Evolutionary conservation across 2,113 vertebrate species (phyloP).

Genomic region (Terrapene triunguis): DNA sequence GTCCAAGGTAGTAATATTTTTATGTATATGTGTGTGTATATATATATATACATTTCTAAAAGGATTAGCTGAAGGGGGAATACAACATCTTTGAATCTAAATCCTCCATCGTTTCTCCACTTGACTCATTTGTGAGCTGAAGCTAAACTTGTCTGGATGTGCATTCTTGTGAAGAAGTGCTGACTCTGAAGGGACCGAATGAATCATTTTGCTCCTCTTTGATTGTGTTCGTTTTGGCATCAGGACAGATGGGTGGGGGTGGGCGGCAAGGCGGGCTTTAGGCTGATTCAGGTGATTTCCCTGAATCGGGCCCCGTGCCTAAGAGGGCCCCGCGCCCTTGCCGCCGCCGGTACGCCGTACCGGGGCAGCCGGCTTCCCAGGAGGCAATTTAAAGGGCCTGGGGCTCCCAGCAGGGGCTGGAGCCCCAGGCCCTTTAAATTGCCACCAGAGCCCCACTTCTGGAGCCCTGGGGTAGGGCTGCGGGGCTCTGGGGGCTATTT

Average conservation of each 20-base stretch:
- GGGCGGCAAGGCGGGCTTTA: too few species aligned
- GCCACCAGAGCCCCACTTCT: too few species aligned
- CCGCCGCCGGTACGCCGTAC: too few species aligned
- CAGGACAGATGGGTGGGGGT: neutral
- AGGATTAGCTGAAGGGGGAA: neutral
- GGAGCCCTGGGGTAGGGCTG: too few species aligned
- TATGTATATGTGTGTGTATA: neutral
- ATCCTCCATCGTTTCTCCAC: neutral
- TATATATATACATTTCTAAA: neutral
- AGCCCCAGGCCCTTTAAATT: too few species aligned
- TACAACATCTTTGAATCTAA: neutral
- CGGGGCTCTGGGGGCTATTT: too few species aligned
- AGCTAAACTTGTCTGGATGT: neutral
- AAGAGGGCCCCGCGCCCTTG: too few species aligned
- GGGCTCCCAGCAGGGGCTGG: too few species aligned
- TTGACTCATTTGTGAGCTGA: rapidly evolving
- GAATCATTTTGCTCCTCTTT: conserved; percentile 19
- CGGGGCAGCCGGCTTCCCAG: too few species aligned
- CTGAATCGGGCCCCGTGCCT: too few species aligned
- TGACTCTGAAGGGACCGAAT: neutral
- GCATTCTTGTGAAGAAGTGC: neutral
- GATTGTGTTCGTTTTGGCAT: neutral
- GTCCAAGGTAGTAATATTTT: neutral
- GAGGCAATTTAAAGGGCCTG: too few species aligned
- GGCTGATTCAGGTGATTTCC: too few species aligned